Conservation (phyloP, 2,888 invertebrate species). For the Diabrotica balteata region DNA sequence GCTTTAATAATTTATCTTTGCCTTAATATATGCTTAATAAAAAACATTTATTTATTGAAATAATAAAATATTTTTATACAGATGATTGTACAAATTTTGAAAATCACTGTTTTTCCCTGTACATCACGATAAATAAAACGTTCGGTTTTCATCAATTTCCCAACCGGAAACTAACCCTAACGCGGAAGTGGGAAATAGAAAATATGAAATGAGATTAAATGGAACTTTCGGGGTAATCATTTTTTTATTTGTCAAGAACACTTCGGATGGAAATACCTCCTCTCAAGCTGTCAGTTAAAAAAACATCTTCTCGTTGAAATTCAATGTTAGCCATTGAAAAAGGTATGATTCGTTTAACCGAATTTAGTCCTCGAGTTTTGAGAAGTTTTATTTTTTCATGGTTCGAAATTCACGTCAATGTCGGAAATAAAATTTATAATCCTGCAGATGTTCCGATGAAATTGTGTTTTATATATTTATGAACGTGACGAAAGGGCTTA, state of each 20-base stretch:
- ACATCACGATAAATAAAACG: too few relatives aligned
- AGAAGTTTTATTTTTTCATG: constrained; percentile 2
- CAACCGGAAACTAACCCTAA: constrained; percentile 28
- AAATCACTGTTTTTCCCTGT: too few relatives aligned
- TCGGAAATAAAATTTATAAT: constrained; percentile 3
- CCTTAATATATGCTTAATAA: too few relatives aligned
- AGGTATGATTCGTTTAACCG: constrained; percentile 15
- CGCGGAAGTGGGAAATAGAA: constrained; percentile 21
- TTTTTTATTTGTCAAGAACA: constrained; percentile 17
- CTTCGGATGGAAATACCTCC: constrained; percentile 20
- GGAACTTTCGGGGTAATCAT: constrained; percentile 16
- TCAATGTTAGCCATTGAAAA: constrained; percentile 6
- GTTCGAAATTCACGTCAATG: constrained; percentile 3
- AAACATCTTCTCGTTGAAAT: constrained; percentile 17
- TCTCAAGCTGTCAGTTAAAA: constrained; percentile 14
- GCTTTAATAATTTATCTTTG: too few relatives aligned
- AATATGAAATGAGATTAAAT: constrained; percentile 22
- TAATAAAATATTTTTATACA: too few relatives aligned
- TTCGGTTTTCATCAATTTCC: constrained; percentile 22
- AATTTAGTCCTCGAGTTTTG: constrained; percentile 6
- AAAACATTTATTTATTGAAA: too few relatives aligned
- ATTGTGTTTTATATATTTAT: too few relatives aligned
- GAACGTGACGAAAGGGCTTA: too few relatives aligned
- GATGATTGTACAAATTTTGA: too few relatives aligned
- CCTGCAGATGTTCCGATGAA: background rate